These are phyloP conservation scores for Cephus pulcher DNA, from an alignment of 2,888 invertebrate genomes.

Conservation along the genomic window DNA sequence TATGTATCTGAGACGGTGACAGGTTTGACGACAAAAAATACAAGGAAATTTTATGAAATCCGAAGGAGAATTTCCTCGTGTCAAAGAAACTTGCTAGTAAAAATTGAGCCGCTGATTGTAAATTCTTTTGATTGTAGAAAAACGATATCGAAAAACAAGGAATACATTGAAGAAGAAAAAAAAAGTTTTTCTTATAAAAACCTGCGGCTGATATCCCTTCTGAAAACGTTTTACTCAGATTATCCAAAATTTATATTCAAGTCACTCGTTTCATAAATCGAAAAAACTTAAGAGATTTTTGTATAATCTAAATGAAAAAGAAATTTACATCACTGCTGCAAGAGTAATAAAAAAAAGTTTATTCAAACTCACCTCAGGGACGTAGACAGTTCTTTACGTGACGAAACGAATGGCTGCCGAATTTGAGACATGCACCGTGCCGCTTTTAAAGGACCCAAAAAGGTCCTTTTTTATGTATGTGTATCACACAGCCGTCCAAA, in stretches of 20 bases:
- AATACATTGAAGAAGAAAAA: too few species aligned
- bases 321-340: too few species aligned
- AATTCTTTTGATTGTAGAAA: background rate
- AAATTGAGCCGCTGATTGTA: background rate
- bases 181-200: background rate
- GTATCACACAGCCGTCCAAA: constrained; percentile 15
- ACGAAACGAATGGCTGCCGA: constrained; percentile 44
- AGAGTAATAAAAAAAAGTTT: constrained; percentile 1
- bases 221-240: background rate
- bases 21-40: too few species aligned
- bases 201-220: background rate
- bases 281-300: background rate
- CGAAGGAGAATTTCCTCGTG: too few species aligned
- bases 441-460: constrained; percentile 44
- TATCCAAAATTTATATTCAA: background rate
- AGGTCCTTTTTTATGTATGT: constrained; percentile 35
- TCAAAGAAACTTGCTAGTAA: background rate
- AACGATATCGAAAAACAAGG: too few species aligned
- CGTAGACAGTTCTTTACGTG: constrained; percentile 51
- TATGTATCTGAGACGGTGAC: background rate
- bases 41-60: background rate
- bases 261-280: background rate
- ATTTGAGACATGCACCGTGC: constrained; percentile 54
- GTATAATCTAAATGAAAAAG: background rate
- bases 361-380: constrained; percentile 49